These are phyloP conservation scores for Congeria kusceri DNA, from an alignment of 2,888 invertebrate genomes.

Conservation along the genomic window DNA sequence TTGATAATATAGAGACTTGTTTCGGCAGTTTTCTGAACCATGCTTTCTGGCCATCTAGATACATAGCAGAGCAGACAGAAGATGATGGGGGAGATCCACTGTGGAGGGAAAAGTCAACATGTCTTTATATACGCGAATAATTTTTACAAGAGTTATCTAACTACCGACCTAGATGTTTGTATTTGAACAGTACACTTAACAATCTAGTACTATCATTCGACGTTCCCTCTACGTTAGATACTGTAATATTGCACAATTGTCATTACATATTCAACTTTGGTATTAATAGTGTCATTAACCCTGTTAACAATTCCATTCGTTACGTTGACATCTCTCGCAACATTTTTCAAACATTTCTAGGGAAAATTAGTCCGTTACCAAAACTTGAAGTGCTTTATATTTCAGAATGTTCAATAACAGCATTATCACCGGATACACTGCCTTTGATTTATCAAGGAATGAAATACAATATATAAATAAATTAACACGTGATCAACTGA, in stretches of 20 bases:
- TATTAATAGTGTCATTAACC: constrained; percentile 19
- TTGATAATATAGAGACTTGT: not conserved
- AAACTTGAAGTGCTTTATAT: constrained; percentile 27
- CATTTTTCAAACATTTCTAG: constrained; percentile 12
- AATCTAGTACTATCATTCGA: too few relatives aligned
- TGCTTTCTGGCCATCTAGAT: not conserved
- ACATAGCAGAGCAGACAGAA: constrained; percentile 2
- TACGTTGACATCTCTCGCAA: constrained; percentile 36
- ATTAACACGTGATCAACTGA: constrained; percentile 13
- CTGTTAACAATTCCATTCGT: constrained; percentile 4
- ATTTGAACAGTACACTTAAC: too few relatives aligned
- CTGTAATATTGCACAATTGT: too few relatives aligned
- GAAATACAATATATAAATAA: constrained; percentile 16
- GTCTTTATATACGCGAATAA: constrained; percentile 18
- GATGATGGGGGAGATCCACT: too few relatives aligned
- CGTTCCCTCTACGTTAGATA: not conserved
- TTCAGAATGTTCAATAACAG: constrained; percentile 32
- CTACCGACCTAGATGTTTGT: too few relatives aligned
- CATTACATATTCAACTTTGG: not conserved
- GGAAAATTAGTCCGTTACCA: constrained; percentile 24
- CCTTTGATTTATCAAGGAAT: constrained; percentile 42
- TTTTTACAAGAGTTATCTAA: not conserved
- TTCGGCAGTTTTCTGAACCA: constrained; percentile 9
- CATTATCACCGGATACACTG: constrained; percentile 1
- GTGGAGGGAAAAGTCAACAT: too few relatives aligned